Base-by-base conservation (phyloP, 1,140 invertebrate species). In the Megathymus violae region DNA sequence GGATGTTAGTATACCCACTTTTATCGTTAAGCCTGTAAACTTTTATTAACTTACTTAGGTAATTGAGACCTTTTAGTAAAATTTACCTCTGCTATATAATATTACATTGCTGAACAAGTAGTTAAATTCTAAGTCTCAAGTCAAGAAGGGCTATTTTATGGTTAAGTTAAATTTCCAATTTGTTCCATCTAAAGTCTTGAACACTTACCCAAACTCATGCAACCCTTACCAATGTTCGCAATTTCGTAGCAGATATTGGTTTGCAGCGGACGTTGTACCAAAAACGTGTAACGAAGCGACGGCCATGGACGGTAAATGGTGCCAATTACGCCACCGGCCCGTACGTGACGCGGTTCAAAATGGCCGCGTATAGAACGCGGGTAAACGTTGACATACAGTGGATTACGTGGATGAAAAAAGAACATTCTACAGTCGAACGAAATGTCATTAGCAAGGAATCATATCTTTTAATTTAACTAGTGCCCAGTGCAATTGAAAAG, bases 321-420 rank as follows among this genome's bases (percentile, higher is more conserved):
- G 75, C 78, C 85, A 88, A 88, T 88, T 88, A 88, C 83, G 81
- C 74, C 56, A 76, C 81, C 80, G 83, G 76, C 82, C 82, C 71
- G 69, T 76, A 88, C 85, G 85, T 88, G 85, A 85, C 63, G 67
- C 70, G 85, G 71, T 74, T 88, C 70, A 71, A 75, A 85, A 88
- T 81, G 71, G 77, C 71, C 64, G 69, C 69, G 58, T 44, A 48
- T 36, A 38, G 25, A 17, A 22, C 43, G 16, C 48, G 59, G 69
- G 48, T 34, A 54, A 34, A 66, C 54, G 68, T 64, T 72, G 43
- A 71, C 67, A 41, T 61, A 62, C 31, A 51, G 61, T 76, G 78
- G 82, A 85, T 76, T 62, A 52, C 50, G 19, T n/a, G n/a, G n/a
- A n/a, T 5, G 27, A 31, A 4, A 31, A 31, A 4, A 31, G 9